Conservation (phyloP, 2,113 vertebrate genomes). For the Neoarius graeffei region DNA sequence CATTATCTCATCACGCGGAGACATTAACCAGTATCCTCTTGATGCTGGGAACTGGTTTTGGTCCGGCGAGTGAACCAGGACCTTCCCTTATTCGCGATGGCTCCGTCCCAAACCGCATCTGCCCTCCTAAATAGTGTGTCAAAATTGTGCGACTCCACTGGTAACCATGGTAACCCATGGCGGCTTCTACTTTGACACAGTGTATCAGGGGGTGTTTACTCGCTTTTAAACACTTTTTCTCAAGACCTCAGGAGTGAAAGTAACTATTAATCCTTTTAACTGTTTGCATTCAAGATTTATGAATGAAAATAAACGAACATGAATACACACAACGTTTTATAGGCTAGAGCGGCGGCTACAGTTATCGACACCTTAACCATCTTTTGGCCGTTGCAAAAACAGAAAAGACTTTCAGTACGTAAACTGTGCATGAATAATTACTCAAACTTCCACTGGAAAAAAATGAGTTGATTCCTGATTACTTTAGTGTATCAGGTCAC, state of each 20-base stretch:
- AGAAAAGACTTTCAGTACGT: too few species aligned
- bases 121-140: not conserved
- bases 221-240: not conserved
- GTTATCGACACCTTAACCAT: too few species aligned
- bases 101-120: slow-evolving; percentile 15
- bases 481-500: too few species aligned
- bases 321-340: not conserved
- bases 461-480: too few species aligned
- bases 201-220: too few species aligned
- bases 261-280: not conserved
- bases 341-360: too few species aligned
- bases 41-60: not conserved
- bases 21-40: too few species aligned
- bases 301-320: not conserved
- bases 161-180: slow-evolving; percentile 3
- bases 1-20: not conserved
- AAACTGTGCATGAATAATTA: too few species aligned
- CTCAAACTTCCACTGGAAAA: too few species aligned
- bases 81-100: not conserved
- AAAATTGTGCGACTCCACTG: not conserved
- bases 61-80: not conserved
- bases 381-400: too few species aligned
- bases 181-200: not conserved
- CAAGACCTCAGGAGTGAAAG: not conserved
- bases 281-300: not conserved